Conservation (phyloP, 2,113 vertebrate genomes). For the Paramormyrops kingsleyae region DNA sequence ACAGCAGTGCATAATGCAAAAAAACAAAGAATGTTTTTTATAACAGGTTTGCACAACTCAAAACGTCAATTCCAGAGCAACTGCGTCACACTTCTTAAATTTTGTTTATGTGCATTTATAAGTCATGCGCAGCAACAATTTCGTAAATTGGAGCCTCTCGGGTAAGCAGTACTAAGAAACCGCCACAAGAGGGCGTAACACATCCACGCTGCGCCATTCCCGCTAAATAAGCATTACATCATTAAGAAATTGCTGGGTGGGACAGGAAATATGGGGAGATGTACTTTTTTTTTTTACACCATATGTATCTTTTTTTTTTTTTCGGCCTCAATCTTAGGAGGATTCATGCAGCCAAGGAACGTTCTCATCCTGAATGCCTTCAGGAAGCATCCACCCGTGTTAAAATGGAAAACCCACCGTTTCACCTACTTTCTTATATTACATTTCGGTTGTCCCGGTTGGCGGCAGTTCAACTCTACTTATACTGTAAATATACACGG, state of each 20-base stretch:
- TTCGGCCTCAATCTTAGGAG: background rate
- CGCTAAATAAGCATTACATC: background rate
- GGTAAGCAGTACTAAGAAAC: background rate
- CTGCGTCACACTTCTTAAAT: background rate
- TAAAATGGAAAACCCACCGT: background rate
- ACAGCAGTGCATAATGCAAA: background rate
- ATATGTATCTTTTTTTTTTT: background rate
- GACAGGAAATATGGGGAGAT: background rate
- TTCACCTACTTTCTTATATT: background rate
- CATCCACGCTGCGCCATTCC: background rate
- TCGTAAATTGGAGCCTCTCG: background rate
- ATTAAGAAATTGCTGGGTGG: background rate
- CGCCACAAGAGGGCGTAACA: background rate
- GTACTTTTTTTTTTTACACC: background rate
- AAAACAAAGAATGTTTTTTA: constrained; percentile 2
- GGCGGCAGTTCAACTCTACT: background rate
- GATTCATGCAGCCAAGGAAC: background rate
- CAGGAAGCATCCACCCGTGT: background rate
- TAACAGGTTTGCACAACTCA: background rate
- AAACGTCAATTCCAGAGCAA: background rate
- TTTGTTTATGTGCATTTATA: background rate
- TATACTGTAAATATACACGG: background rate
- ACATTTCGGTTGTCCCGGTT: background rate
- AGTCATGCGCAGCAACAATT: background rate
- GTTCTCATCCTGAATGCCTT: background rate